A percentile compares a stretch with the other conserved stretches of the same genome.
phyloP scores from a whole-genome alignment of 2,888 invertebrate genomes.

The Drosophila buzzatii region DNA sequence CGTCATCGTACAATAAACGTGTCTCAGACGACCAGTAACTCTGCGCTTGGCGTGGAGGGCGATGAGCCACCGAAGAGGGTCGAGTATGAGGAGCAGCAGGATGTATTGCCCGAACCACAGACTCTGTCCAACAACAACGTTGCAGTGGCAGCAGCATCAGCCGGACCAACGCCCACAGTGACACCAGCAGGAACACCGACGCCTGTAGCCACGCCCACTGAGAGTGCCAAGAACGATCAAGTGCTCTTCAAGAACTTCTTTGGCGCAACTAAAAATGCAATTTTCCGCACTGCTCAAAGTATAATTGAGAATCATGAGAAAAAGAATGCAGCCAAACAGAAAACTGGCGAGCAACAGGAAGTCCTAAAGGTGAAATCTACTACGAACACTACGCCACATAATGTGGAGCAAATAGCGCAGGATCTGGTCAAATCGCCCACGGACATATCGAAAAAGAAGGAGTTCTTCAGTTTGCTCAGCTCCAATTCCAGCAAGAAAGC shows the following conservation, averaged over 20 bases:
- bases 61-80: constrained; percentile 46
- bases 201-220: constrained; percentile 58
- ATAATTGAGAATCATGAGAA: constrained; percentile 86
- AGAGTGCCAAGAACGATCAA: constrained; percentile 83
- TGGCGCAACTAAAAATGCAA: constrained; percentile 85
- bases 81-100: constrained; percentile 19
- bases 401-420: constrained; percentile 35
- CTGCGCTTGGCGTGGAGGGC: constrained; percentile 60
- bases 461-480: constrained; percentile 84
- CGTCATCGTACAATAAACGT: constrained; percentile 82
- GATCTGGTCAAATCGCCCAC: constrained; percentile 83
- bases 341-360: constrained; percentile 55
- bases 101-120: constrained; percentile 12
- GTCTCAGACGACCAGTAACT: constrained; percentile 77
- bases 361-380: constrained; percentile 20
- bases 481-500: constrained; percentile 84
- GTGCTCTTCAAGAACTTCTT: constrained; percentile 85
- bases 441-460: constrained; percentile 84
- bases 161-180: constrained; percentile 20
- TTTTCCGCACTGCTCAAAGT: constrained; percentile 85
- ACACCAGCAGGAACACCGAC: constrained; percentile 53
- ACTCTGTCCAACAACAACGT: constrained; percentile 1
- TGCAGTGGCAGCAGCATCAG: not conserved
- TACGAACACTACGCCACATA: constrained; percentile 22
- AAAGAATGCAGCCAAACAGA: constrained; percentile 85